Base-by-base conservation (phyloP, 2,113 vertebrate species). In the Triplophysa siluroides region DNA sequence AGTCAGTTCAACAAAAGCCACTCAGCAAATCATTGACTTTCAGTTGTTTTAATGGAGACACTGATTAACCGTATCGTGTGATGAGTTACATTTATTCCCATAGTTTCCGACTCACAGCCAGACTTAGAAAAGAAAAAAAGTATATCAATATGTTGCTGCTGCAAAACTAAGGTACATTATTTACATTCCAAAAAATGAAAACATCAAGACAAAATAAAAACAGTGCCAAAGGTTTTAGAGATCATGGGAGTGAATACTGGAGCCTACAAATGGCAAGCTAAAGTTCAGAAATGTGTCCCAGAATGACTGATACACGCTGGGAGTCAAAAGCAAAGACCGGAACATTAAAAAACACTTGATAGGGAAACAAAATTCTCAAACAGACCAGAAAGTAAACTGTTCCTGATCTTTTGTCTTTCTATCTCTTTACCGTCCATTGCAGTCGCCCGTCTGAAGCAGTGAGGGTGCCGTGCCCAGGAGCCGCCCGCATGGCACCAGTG, bases 121-220 rank as follows among this genome's bases (percentile, higher is more conserved):
- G 82, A 82, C 79, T 87, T 88, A 85, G 73, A 87, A 88, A 88
- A 86, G 78, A 29, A 68, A 74, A 85, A 78, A 80, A 79, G 73
- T 83, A 80, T 85, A 86, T 85, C 83, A 87, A 81, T 83, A 85
- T 83, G 84, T 65, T 56, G 79, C 81, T 77, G 77, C 75, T 80
- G 84, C 81, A 88, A 87, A 89, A 86, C 86, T 88, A 87, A 88
- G 80, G 75, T 84, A 86, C 84, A 89, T 80, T 89, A 89, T 88
- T 88, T 89, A 89, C 88, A 89, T 81, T 88, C 83, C 77, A 65
- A 78, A 84, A 50, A 81, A 81, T 12, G 13, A 29, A 65, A 74
- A 81, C 45, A 64, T 61, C 21, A 58, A 82, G 78, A 74, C 38
- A 38, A 77, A 62, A 81, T 29, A 58, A 72, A 67, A 85, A 86